Evolutionary conservation across 2,113 vertebrate species (phyloP).

Genomic region (Hippocampus barbouri): DNA sequence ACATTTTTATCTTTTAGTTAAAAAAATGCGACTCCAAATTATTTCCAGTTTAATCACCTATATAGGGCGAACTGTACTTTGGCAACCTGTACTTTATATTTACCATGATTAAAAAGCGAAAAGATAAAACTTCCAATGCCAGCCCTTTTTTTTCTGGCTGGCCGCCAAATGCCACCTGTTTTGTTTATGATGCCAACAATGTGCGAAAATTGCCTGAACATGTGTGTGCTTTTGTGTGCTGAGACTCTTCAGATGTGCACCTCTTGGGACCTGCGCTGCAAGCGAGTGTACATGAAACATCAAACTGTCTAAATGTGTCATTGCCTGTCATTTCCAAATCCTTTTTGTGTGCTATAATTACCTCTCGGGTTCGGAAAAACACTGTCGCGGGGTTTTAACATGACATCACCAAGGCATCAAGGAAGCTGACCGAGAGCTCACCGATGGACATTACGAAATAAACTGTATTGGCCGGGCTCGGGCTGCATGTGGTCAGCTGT

Average conservation of each 20-base stretch:
- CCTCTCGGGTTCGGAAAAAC: conserved; percentile 48
- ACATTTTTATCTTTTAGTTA: no score
- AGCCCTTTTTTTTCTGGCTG: conserved; percentile 6
- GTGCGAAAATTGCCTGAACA: background rate
- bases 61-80: no score
- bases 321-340: conserved; percentile 63
- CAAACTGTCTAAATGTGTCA: conserved; percentile 55
- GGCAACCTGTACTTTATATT: no score
- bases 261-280: conserved; percentile 28
- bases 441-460: conserved; percentile 9
- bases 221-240: conserved; percentile 30
- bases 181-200: conserved; percentile 34
- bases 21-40: background rate
- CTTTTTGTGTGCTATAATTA: conserved; percentile 64
- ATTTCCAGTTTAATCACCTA: background rate
- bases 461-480: background rate
- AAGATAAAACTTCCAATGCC: background rate
- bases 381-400: conserved; percentile 18
- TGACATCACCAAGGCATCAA: conserved; percentile 17
- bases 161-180: conserved; percentile 34
- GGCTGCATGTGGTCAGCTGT: conserved; percentile 23
- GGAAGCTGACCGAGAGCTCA: conserved; percentile 3
- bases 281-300: conserved; percentile 36
- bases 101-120: no score
- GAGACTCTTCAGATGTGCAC: conserved; percentile 44